Base-by-base conservation (phyloP, 2,797 vertebrate species). In the Siniperca scherzeri region DNA sequence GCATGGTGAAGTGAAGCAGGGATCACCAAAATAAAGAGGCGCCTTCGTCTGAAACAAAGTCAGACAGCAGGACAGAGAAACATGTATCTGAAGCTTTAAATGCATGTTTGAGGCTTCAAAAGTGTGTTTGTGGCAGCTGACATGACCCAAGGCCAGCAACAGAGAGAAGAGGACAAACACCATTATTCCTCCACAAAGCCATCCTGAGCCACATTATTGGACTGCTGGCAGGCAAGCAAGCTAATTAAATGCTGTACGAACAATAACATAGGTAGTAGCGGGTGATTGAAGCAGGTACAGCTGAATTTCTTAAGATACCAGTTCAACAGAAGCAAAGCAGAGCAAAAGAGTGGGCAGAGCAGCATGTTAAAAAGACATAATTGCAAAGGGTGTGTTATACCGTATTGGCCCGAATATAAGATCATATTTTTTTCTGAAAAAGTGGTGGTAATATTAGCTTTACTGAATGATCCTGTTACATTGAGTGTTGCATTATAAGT, bases 131-230 rank as follows among this genome's bases (percentile, higher is more conserved):
- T 62, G 38, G 19, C 5, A 46, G 40, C 30, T 40, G 16, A 64
- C 22, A 38, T 27, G 36, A 71, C 19, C 68, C 1, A 33, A 5
- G 21, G 22, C 30, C 8, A 33, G 16, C 11, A 30, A 44, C 7
- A 42, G 6, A 2, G 53, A 60, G 7, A 16, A 17, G 46, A 64
- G 11, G 9, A 57, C 36, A 46, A 59, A 55, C 44, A 42, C 38
- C 50, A 68, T 55, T 55, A 48, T 56, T 70, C 19, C 9, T 60
- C 33, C 36, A n/a, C 50, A 76, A 56, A 44, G 50, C 22, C 48
- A 55, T 21, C n/a, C 11, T 40, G 12, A 82, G 60, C 48, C 16
- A 46, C 36, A 44, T 12, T 13, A 7, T 4, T 56, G 19, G 17
- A 25, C 50, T n/a, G 22, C 17, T 53, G 68, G 55, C 55, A 64